Base-by-base conservation (phyloP, 2,797 vertebrate genomes). In the Melanotaenia maccullochi region DNA sequence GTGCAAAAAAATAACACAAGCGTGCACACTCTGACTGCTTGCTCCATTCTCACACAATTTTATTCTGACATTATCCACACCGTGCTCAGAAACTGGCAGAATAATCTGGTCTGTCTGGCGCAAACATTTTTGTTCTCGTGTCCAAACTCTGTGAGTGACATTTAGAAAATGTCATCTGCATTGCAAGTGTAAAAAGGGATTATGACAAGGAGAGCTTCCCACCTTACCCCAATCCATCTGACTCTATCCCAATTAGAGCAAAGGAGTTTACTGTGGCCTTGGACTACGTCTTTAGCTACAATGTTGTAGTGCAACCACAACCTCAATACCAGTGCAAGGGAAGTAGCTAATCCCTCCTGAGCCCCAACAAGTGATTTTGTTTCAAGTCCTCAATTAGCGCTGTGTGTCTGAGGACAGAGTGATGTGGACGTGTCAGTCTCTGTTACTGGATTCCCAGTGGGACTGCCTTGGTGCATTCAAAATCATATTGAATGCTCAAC, bases 281-380 rank as follows among this genome's bases (percentile, higher is more conserved):
- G 68, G 25, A 56, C 33, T 54, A 24, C 42, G 62, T 68, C 55
- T 58, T 79, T 47, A 63, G 67, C 42, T 20, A 14, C 60, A 38
- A 75, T 65, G 72, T 65, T 66, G 71, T 57, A 60, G 47, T 59
- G 49, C 74, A 71, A 67, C 49, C 35, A 54, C 74, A 72, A 49
- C 47, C 64, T 56, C 65, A 60, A 65, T 70, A 75, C 69, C 67
- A 65, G 60, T 71, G 40, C 69, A 78, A 28, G 38, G 66, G 62
- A 73, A 69, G 73, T 71, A 68, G 71, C 56, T 93, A 91, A 93
- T 90, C 88, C 73, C 30, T 52, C 33, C 33, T 58, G 67, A 81
- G 32, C 32, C 66, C 74, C 64, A 70, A 58, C 65, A 61, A 75
- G 75, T 65, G 58, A 70, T 81, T 82, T 85, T 32, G 60, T 65